A percentile compares a stretch with the other conserved stretches of the same genome.
Conservation (phyloP, 1,140 invertebrate species). For the Dendrolimus kikuchii region DNA sequence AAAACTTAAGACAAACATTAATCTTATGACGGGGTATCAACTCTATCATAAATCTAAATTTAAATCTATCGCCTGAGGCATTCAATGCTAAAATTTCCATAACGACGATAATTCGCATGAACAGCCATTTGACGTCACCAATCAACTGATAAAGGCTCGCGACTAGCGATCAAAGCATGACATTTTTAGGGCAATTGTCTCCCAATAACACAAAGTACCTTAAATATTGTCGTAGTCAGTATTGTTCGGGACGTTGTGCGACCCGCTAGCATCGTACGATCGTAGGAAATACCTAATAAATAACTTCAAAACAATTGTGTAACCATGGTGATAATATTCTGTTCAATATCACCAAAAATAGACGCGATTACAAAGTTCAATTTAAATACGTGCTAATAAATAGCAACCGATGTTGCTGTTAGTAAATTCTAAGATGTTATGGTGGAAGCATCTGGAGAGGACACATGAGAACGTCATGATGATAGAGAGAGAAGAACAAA, state of each 20-base stretch:
- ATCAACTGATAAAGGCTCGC: constrained; percentile 44
- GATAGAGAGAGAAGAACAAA: constrained; percentile 54
- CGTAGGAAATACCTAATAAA: constrained; percentile 21
- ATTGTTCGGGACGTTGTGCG: constrained; percentile 40
- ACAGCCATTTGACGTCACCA: constrained; percentile 42
- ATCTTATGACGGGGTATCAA: too few species aligned
- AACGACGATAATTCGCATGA: constrained; percentile 16
- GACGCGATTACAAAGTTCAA: constrained; percentile 16
- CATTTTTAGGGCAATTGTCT: constrained; percentile 38
- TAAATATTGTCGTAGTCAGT: constrained; percentile 48
- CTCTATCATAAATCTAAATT: too few species aligned
- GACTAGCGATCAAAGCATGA: constrained; percentile 31
- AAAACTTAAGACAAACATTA: too few species aligned
- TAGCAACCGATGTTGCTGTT: constrained; percentile 12
- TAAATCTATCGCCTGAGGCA: background rate
- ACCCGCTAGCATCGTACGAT: constrained; percentile 28
- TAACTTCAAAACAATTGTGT: constrained; percentile 31
- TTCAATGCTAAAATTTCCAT: constrained; percentile 16
- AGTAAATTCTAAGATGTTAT: constrained; percentile 49
- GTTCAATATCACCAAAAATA: constrained; percentile 13
- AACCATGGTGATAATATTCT: constrained; percentile 46
- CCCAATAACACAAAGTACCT: constrained; percentile 37
- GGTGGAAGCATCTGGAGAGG: constrained; percentile 62
- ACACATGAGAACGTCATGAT: constrained; percentile 48
- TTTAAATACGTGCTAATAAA: constrained; percentile 12